A percentile compares a stretch with the other conserved stretches of the same genome.
phyloP scores from a whole-genome alignment of 2,113 vertebrate species.

The Anoura caudifer region DNA sequence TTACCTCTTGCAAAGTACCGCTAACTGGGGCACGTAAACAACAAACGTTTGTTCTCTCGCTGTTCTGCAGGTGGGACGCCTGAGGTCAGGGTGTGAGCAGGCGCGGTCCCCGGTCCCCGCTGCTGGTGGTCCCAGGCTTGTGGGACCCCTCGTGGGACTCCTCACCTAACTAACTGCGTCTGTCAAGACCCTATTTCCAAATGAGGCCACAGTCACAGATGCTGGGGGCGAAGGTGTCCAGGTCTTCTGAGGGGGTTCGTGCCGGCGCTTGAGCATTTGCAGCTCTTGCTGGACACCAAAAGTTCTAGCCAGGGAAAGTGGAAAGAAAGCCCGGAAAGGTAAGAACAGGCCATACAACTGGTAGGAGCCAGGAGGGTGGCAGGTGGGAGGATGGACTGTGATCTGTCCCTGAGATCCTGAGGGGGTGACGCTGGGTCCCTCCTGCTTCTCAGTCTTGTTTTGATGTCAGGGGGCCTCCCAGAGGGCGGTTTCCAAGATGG shows the following conservation, averaged over 20 bases:
- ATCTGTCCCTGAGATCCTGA: neutral
- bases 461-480: neutral
- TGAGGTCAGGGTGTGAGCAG: neutral
- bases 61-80: neutral
- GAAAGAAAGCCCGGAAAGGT: neutral
- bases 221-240: neutral
- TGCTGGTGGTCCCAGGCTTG: neutral
- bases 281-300: neutral
- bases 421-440: accelerated
- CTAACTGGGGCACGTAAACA: accelerated
- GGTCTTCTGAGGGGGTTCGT: accelerated
- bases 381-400: no score
- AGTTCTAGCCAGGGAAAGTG: neutral
- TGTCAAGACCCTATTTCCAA: no score
- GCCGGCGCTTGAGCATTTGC: neutral
- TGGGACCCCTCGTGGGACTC: no score
- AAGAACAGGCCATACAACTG: accelerated
- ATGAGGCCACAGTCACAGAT: neutral
- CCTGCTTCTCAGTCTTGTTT: no score
- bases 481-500: no score
- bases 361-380: neutral
- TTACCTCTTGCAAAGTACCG: no score
- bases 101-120: no score
- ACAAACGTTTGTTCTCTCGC: no score
- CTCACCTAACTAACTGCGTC: neutral